phyloP scores from a whole-genome alignment of 2,888 invertebrate species.

The Andrena bucephala region DNA sequence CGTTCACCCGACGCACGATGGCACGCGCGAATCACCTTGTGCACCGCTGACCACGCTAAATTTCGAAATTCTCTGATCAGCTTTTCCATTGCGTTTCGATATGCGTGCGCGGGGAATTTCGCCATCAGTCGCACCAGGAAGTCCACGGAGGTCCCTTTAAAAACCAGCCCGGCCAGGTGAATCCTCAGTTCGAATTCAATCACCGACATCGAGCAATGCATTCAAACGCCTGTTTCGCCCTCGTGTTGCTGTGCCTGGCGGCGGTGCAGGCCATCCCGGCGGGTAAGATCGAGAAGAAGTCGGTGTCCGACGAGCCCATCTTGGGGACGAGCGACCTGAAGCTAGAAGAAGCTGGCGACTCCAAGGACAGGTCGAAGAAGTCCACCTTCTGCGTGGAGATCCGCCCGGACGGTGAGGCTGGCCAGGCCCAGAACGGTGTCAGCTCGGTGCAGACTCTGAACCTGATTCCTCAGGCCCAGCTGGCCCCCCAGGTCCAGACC shows the following conservation, averaged over 20 bases:
- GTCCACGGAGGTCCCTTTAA: conserved; percentile 52
- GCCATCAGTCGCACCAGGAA: not conserved
- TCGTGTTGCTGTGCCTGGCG: conserved; percentile 50
- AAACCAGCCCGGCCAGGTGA: conserved; percentile 4
- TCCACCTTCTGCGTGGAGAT: conserved; percentile 86
- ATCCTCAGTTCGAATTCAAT: conserved; percentile 53
- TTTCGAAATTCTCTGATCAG: conserved; percentile 26
- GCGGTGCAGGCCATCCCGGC: conserved; percentile 57
- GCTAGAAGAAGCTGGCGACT: conserved; percentile 54
- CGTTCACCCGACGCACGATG: not conserved
- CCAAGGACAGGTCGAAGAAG: conserved; percentile 80
- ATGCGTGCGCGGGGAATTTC: conserved; percentile 17
- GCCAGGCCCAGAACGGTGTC: not conserved
- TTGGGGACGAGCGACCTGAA: conserved; percentile 4
- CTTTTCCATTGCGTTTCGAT: not conserved
- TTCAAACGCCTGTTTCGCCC: conserved; percentile 21
- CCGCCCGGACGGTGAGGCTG: conserved; percentile 75
- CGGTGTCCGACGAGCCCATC: conserved; percentile 29
- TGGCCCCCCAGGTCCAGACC: not conserved
- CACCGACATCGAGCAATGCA: conserved; percentile 46
- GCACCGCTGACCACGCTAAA: not conserved
- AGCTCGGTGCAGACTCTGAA: conserved; percentile 1
- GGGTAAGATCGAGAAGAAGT: conserved; percentile 39
- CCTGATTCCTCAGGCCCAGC: conserved; percentile 9
- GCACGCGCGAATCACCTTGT: not conserved